Conservation (phyloP, 2,113 vertebrate genomes). For the Accipiter cooperii region DNA sequence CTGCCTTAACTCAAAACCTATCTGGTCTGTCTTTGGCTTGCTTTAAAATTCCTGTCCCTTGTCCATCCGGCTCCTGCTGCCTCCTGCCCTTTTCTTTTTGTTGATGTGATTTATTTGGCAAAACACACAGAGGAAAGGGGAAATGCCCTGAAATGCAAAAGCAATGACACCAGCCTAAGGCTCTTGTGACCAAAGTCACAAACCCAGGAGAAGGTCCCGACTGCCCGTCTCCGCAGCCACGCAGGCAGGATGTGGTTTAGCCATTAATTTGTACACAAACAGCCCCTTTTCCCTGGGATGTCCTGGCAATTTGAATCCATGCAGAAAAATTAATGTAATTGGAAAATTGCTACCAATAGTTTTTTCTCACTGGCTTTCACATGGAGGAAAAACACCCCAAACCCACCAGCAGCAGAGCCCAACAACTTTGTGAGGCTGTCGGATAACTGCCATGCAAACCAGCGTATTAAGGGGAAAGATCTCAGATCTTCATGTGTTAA, state of each 20-base stretch:
- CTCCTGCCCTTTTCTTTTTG: background rate
- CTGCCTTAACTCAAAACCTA: background rate
- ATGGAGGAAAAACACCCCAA: background rate
- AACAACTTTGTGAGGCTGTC: accelerated
- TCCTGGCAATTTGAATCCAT: accelerated
- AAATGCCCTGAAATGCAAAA: background rate
- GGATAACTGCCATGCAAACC: accelerated
- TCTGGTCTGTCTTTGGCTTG: background rate
- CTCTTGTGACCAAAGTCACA: background rate
- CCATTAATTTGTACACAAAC: accelerated
- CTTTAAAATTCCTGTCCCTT: background rate
- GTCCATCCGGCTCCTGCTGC: background rate
- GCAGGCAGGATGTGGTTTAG: accelerated
- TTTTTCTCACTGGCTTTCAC: background rate
- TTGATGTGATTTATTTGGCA: accelerated
- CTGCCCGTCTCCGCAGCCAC: accelerated
- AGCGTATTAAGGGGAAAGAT: accelerated
- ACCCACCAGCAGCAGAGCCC: background rate
- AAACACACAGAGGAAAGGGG: background rate
- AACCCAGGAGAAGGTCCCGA: background rate
- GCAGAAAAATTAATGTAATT: accelerated
- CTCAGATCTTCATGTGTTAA: accelerated
- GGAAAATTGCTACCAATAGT: accelerated
- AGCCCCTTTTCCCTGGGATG: background rate
- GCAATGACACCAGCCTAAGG: background rate